Evolutionary conservation across 2,113 vertebrate genomes (phyloP).

Genomic region (Chamaea fasciata): DNA sequence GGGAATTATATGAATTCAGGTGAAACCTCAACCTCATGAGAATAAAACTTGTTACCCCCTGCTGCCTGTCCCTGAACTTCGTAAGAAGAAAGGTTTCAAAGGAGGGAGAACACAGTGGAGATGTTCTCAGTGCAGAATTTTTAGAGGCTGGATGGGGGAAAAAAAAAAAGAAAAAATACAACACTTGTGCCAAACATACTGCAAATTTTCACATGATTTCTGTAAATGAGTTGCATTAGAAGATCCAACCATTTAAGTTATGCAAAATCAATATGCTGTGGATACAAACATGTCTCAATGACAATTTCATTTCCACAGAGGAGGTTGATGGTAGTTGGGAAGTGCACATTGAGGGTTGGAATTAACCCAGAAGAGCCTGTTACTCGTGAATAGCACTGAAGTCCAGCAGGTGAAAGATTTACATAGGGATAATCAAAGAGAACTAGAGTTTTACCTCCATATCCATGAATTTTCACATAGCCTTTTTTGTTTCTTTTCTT

Average conservation of each 20-base stretch:
- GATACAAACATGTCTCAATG: constrained; percentile 18
- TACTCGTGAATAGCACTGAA: neutral
- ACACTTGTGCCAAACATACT: neutral
- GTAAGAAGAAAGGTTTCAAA: neutral
- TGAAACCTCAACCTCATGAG: neutral
- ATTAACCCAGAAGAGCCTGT: neutral
- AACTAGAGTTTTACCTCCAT: neutral
- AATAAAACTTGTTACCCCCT: neutral
- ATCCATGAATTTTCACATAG: neutral
- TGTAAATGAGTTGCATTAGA: constrained; percentile 11
- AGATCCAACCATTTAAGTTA: neutral
- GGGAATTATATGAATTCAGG: neutral
- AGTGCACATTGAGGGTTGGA: neutral
- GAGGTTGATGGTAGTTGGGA: neutral
- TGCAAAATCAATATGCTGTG: constrained; percentile 33
- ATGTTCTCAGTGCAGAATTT: neutral
- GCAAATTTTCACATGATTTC: neutral
- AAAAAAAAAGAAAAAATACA: neutral
- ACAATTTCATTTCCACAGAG: neutral
- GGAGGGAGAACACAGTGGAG: neutral
- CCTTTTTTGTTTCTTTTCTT: neutral
- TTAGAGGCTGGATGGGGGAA: neutral
- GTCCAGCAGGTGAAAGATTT: neutral
- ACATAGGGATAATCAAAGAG: neutral
- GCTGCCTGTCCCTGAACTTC: neutral